These are phyloP conservation scores for Anorthoa munda DNA, from an alignment of 2,888 invertebrate species.

Conservation along the genomic window DNA sequence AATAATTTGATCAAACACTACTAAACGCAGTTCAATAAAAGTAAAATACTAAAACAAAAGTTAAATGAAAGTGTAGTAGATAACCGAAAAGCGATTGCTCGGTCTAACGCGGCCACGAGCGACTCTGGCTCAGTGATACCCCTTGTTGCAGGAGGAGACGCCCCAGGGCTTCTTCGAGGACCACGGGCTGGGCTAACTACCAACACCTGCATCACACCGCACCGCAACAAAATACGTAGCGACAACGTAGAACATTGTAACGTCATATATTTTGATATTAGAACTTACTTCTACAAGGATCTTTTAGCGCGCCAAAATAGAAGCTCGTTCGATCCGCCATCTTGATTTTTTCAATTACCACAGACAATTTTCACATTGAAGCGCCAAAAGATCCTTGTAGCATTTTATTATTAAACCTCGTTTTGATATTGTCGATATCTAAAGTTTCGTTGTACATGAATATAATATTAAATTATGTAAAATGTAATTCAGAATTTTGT, in stretches of 20 bases:
- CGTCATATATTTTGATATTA: slow-evolving; percentile 65
- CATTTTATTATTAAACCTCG: slow-evolving; percentile 15
- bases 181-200: slow-evolving; percentile 97
- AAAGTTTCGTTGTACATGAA: slow-evolving; percentile 33
- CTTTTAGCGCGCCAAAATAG: background rate
- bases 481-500: slow-evolving; percentile 40
- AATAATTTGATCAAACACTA: background rate
- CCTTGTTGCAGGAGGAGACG: slow-evolving; percentile 98
- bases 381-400: slow-evolving; percentile 2
- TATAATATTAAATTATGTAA: slow-evolving; percentile 45
- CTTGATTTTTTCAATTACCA: background rate
- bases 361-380: background rate
- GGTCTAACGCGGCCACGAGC: slow-evolving; percentile 89
- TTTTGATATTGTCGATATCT: slow-evolving; percentile 56
- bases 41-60: background rate
- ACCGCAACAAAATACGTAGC: slow-evolving; percentile 60
- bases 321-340: background rate
- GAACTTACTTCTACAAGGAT: slow-evolving; percentile 17
- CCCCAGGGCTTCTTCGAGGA: slow-evolving; percentile 99
- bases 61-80: slow-evolving; percentile 12
- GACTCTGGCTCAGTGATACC: slow-evolving; percentile 89
- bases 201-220: slow-evolving; percentile 36
- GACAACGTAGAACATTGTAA: slow-evolving; percentile 46
- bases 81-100: slow-evolving; percentile 86
- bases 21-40: background rate